Percentiles rank a stretch among this genome's conserved stretches.
Evolutionary conservation across 2,888 invertebrate species (phyloP).

Genomic region (Euproctis similis): DNA sequence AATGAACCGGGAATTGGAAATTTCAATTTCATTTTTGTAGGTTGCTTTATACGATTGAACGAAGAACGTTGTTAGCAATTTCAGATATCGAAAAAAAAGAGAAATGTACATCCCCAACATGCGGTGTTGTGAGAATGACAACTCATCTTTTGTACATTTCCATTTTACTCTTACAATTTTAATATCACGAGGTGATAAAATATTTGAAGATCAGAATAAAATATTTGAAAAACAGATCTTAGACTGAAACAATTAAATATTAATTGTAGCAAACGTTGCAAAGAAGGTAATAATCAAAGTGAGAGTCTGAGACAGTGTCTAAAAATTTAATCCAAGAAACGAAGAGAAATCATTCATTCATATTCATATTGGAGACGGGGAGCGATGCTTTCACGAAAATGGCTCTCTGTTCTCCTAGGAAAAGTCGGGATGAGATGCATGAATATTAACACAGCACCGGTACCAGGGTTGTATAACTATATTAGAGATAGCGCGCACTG

Average conservation of each 20-base stretch:
- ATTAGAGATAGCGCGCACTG: conserved; percentile 61
- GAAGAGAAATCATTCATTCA: conserved; percentile 43
- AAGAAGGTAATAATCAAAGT: conserved; percentile 13
- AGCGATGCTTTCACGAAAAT: conserved; percentile 70
- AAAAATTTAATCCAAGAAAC: conserved; percentile 65
- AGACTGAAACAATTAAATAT: neutral
- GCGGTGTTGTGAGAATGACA: conserved; percentile 11
- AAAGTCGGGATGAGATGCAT: conserved; percentile 67
- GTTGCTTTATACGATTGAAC: conserved; percentile 48
- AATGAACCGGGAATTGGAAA: conserved; percentile 64
- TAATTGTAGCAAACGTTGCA: neutral
- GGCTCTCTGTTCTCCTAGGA: conserved; percentile 60
- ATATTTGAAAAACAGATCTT: neutral
- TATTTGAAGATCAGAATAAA: no score
- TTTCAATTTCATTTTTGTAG: conserved; percentile 57
- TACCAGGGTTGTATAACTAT: conserved; percentile 67
- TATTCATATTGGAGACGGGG: conserved; percentile 56
- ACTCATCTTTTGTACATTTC: conserved; percentile 11
- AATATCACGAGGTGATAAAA: no score
- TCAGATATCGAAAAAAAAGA: conserved; percentile 11
- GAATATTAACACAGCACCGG: conserved; percentile 68
- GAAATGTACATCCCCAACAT: conserved; percentile 13
- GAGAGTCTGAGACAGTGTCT: conserved; percentile 15
- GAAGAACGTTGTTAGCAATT: conserved; percentile 26
- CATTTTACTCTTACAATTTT: no score